Evolutionary conservation across 2,113 vertebrate genomes (phyloP), one percentile per base, ranked within the genome.

Genomic region (Galemys pyrenaicus): DNA sequence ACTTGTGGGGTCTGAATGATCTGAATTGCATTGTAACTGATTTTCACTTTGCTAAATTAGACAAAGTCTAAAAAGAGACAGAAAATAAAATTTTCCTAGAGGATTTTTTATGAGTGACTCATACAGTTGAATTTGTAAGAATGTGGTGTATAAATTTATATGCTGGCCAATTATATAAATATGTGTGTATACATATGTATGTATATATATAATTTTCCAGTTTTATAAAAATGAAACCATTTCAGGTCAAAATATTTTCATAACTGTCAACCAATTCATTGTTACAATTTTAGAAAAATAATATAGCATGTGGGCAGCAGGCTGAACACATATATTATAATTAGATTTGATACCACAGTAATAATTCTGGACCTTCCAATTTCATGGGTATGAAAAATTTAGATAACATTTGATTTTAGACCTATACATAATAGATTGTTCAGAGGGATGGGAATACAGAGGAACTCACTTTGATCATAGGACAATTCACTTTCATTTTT

Each of bases 401-500:
- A 80, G 56, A 73, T 81, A 94, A 56, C 13, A 44, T 62, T 92
- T 92, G 11, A 6, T 39, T 87, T 24, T 81, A 81, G 26, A 58
- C 71, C 65, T n/a, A n/a, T 54, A 92, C 4, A 85, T 1, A 65
- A 77, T 26, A 64, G 46, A 77, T 51, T 84, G 16, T 9, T 89
- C 51, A 81, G 92, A 84, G 35, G 9, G 1, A 67, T 65, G 41
- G 32, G n/a, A 60, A 67, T 56, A 39, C 4, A 73, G 46, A 84
- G 71, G 71, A 84, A 78, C 11, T 77, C 30, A 54, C 22, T 78
- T 62, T 78, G 41, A 44, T 68, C 46, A 35, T 74, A 20, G 12
- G 22, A 70, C 26, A 89, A 91, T 71, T 88, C 73, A 89, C 35
- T 92, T 71, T 91, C 17, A 16, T 86, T 88, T 89, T 81, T 58